Percentiles rank a stretch among this genome's conserved stretches.
phyloP scores from a whole-genome alignment of 2,113 vertebrate genomes.

The Dendrocopos noguchii region DNA sequence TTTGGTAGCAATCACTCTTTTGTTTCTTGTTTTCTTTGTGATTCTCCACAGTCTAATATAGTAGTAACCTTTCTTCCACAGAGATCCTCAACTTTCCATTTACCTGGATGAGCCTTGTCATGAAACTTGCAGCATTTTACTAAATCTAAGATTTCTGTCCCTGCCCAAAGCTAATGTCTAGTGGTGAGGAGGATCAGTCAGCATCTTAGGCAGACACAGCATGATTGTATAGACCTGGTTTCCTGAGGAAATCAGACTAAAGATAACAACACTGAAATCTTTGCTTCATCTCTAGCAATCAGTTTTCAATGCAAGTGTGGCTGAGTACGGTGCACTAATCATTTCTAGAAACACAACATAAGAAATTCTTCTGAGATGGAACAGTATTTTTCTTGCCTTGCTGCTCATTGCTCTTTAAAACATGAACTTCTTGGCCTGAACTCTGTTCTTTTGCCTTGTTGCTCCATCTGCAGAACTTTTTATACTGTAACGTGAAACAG shows the following conservation, averaged over 20 bases:
- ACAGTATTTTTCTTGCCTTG: not conserved
- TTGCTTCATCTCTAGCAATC: not conserved
- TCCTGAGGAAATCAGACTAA: not conserved
- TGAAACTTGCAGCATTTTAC: not conserved
- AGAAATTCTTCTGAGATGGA: not conserved
- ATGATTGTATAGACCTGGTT: not conserved
- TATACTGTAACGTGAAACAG: not conserved
- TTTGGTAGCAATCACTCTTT: not conserved
- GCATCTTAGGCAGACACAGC: not conserved
- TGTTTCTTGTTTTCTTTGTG: not conserved
- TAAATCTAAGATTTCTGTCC: not conserved
- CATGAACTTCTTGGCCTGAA: not conserved
- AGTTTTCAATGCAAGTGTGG: not conserved
- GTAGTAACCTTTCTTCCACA: not conserved
- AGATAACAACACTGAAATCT: not conserved
- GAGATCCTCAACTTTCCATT: not conserved
- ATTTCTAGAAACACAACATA: not conserved
- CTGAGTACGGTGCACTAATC: not conserved
- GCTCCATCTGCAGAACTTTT: not conserved
- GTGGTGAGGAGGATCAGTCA: not conserved
- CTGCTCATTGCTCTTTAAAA: not conserved
- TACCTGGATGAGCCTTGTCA: not conserved
- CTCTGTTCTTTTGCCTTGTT: accelerated
- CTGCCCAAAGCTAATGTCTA: not conserved
- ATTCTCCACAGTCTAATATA: not conserved